phyloP scores from a whole-genome alignment of 2,113 vertebrate species.

The Leucopsar rothschildi region DNA sequence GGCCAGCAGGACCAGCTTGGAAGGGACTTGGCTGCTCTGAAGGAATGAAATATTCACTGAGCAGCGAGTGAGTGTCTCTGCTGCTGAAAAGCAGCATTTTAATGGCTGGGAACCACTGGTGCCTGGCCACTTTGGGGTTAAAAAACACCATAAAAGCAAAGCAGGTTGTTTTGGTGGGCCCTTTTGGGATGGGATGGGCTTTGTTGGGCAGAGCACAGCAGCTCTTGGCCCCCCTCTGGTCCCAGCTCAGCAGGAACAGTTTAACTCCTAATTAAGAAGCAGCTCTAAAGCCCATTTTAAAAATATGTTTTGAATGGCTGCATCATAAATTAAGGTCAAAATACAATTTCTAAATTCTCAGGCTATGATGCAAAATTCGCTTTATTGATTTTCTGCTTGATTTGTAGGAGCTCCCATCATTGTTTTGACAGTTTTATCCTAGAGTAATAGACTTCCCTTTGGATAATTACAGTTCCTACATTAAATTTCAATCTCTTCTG shows the following conservation, averaged over 20 bases:
- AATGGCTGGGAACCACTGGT: neutral
- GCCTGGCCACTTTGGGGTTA: no score
- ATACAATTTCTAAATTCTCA: slow-evolving; percentile 48
- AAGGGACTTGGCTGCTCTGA: neutral
- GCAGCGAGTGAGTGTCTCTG: accelerated
- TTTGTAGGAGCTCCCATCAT: slow-evolving; percentile 56
- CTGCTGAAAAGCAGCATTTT: neutral
- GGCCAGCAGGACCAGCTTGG: neutral
- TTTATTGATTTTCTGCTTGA: slow-evolving; percentile 66
- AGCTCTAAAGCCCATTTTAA: neutral
- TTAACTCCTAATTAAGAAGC: neutral
- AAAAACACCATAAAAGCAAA: neutral
- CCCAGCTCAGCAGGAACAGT: neutral
- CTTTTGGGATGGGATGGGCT: neutral
- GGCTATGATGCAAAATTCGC: slow-evolving; percentile 10
- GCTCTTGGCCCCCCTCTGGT: neutral
- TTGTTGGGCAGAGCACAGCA: neutral
- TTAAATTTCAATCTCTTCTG: slow-evolving; percentile 32
- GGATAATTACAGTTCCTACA: slow-evolving; percentile 51
- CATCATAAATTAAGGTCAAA: slow-evolving; percentile 44
- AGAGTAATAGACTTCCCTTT: slow-evolving; percentile 62
- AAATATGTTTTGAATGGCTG: slow-evolving; percentile 1
- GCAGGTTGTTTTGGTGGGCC: neutral
- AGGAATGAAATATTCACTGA: neutral
- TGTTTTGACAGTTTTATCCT: slow-evolving; percentile 73